Percentiles rank a stretch among this genome's conserved stretches.
These are phyloP conservation scores for Adelphocoris suturalis DNA, from an alignment of 2,888 invertebrate species.

Conservation along the genomic window DNA sequence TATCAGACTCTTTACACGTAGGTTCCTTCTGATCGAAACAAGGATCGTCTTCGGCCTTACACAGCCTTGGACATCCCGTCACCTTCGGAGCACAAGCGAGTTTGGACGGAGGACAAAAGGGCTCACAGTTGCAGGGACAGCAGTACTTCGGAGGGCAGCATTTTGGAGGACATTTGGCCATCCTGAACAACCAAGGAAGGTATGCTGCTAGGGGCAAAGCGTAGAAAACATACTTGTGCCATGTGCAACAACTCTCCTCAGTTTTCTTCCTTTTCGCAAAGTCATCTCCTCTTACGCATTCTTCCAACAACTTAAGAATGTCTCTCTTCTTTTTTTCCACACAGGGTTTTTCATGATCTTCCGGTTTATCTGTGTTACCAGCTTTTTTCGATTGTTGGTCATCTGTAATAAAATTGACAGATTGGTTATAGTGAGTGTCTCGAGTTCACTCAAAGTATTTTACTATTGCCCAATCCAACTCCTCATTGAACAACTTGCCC, in stretches of 20 bases:
- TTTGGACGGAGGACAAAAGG: conserved; percentile 62
- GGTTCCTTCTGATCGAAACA: conserved; percentile 4
- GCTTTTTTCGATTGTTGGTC: background rate
- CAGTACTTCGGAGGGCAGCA: conserved; percentile 73
- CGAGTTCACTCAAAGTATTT: too few species aligned
- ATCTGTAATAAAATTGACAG: background rate
- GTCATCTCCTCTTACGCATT: conserved; percentile 11
- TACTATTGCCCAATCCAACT: too few species aligned
- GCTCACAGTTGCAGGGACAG: conserved; percentile 60
- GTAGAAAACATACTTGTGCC: conserved; percentile 72
- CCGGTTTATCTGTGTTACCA: background rate
- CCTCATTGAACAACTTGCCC: too few species aligned
- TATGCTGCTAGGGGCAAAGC: conserved; percentile 69
- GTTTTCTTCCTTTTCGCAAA: background rate
- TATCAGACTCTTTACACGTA: background rate
- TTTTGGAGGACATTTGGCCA: conserved; percentile 66
- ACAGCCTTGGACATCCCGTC: conserved; percentile 40
- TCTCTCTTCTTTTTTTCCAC: conserved; percentile 49
- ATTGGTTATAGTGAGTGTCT: background rate
- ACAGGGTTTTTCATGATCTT: conserved; percentile 24
- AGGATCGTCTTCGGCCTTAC: conserved; percentile 5
- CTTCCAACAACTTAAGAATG: conserved; percentile 45
- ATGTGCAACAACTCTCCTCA: conserved; percentile 65
- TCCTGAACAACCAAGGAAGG: conserved; percentile 71
- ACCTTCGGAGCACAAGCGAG: conserved; percentile 49